A percentile compares a stretch with the other conserved stretches of the same genome.
phyloP scores from a whole-genome alignment of 2,113 vertebrate species.

The Ia io region DNA sequence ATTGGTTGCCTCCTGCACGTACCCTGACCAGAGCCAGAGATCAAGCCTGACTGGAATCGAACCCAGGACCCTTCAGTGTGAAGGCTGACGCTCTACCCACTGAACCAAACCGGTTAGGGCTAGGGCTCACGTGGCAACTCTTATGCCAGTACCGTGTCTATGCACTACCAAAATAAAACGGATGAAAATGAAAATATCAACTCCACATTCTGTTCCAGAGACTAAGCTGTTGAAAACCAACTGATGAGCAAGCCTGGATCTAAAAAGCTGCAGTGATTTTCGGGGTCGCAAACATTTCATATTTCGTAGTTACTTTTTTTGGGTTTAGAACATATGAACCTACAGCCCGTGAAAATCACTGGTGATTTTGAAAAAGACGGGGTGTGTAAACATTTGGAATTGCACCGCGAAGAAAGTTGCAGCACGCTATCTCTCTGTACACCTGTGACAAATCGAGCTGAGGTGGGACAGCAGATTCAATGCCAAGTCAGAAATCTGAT shows the following conservation, averaged over 20 bases:
- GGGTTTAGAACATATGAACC: neutral
- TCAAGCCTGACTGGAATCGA: too few species aligned
- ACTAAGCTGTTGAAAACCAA: neutral
- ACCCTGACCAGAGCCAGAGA: too few species aligned
- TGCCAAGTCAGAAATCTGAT: neutral
- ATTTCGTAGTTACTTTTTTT: constrained; percentile 19
- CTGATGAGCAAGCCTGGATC: neutral
- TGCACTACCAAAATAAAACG: neutral
- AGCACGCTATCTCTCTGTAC: neutral
- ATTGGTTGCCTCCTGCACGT: too few species aligned
- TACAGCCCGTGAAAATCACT: neutral
- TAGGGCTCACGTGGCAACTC: neutral
- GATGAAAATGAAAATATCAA: neutral
- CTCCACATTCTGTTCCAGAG: neutral
- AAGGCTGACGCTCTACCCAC: too few species aligned
- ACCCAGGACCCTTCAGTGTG: too few species aligned
- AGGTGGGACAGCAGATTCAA: neutral
- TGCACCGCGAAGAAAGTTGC: neutral
- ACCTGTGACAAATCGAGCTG: neutral
- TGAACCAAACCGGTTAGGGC: too few species aligned
- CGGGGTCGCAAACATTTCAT: neutral
- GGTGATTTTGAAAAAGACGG: neutral
- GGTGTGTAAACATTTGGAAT: neutral
- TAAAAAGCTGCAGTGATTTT: neutral
- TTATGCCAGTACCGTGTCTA: neutral